Conservation (phyloP, 2,113 vertebrate species). For the Delphinus delphis region DNA sequence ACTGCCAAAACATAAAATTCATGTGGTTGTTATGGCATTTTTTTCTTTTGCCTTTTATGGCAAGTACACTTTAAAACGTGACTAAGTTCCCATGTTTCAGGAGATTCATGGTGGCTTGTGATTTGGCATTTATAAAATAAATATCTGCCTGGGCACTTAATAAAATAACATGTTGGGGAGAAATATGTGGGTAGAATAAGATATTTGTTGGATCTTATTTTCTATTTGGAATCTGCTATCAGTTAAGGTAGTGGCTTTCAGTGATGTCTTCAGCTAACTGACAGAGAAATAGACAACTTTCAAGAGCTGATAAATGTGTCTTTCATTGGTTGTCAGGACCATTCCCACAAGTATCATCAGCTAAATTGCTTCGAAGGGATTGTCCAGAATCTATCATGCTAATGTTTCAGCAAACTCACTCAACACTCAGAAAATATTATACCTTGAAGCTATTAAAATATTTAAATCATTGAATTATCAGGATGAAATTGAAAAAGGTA, state of each 20-base stretch:
- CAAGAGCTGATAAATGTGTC: neutral
- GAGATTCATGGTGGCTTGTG: neutral
- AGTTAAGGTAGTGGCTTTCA: neutral
- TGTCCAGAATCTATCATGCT: conserved; percentile 38
- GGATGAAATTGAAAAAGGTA: conserved; percentile 54
- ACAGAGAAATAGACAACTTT: conserved; percentile 56
- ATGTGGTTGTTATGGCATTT: neutral
- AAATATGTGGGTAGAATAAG: neutral
- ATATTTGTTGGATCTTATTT: neutral
- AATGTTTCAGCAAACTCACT: conserved; percentile 38
- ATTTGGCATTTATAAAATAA: conserved; percentile 10
- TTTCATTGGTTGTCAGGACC: neutral
- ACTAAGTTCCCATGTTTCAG: neutral
- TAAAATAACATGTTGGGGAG: neutral
- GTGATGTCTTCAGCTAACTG: neutral
- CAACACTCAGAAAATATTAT: conserved; percentile 42
- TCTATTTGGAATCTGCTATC: neutral
- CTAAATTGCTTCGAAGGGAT: neutral
- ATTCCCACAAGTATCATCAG: neutral
- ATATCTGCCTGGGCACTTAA: neutral
- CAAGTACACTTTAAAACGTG: neutral
- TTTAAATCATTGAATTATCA: conserved; percentile 69
- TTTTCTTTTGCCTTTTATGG: neutral
- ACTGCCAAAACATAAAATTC: neutral
- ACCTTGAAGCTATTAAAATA: conserved; percentile 37